These are phyloP conservation scores for Pantherophis vulpinus DNA, from an alignment of 2,797 vertebrate genomes.

Conservation along the genomic window DNA sequence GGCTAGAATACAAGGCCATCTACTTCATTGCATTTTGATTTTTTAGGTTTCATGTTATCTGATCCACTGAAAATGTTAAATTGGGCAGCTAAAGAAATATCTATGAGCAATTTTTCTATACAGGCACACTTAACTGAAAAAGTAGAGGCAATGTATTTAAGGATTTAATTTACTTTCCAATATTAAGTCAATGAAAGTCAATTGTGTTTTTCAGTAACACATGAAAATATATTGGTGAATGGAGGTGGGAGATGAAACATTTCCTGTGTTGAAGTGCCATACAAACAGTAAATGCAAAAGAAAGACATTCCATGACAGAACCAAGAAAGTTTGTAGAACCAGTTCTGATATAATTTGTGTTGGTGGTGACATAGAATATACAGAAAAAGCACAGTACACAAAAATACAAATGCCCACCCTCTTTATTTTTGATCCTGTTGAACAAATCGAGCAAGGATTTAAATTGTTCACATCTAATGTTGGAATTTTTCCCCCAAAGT, in stretches of 20 bases:
- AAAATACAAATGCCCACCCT: neutral
- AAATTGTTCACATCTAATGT: neutral
- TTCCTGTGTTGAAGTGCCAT: neutral
- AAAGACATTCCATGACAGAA: neutral
- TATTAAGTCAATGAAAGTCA: neutral
- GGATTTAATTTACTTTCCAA: neutral
- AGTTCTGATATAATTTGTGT: neutral
- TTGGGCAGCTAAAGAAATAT: neutral
- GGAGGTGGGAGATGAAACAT: neutral
- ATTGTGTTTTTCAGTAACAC: neutral
- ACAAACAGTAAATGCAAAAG: neutral
- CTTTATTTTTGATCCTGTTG: neutral
- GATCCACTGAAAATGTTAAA: neutral
- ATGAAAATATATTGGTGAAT: neutral
- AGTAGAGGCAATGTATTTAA: neutral
- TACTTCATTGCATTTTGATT: neutral
- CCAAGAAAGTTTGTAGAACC: neutral
- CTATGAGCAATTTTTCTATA: neutral
- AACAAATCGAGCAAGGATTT: neutral
- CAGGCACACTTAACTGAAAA: neutral
- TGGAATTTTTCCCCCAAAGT: neutral
- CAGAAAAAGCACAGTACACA: neutral
- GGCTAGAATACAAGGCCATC: neutral
- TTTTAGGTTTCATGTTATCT: neutral
- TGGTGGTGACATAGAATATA: neutral